These are phyloP conservation scores for Anagyrus pseudococci DNA, from an alignment of 2,888 invertebrate genomes.

Conservation along the genomic window DNA sequence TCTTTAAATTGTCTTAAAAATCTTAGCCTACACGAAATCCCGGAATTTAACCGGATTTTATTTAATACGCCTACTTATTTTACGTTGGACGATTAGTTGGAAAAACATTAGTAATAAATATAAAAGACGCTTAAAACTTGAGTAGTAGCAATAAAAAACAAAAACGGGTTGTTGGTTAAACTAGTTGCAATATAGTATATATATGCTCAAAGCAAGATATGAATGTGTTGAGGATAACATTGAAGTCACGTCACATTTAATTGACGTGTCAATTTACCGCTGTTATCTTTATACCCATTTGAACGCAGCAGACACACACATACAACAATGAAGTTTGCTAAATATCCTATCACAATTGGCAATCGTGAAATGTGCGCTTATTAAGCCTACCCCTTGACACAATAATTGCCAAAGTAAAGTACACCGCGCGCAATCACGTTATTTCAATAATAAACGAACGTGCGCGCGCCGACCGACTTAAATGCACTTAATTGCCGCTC, in stretches of 20 bases:
- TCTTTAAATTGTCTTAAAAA: too few relatives aligned
- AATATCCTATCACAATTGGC: constrained; percentile 19
- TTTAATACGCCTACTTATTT: too few relatives aligned
- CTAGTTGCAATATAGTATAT: constrained; percentile 1
- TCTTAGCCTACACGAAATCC: too few relatives aligned
- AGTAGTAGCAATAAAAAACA: not conserved
- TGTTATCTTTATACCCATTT: constrained; percentile 9
- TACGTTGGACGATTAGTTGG: too few relatives aligned
- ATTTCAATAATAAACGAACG: too few relatives aligned
- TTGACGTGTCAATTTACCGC: constrained; percentile 23
- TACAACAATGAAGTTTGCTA: constrained; percentile 16
- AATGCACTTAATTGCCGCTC: not conserved
- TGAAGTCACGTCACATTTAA: constrained; percentile 27
- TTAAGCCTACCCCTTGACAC: constrained; percentile 7
- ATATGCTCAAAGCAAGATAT: not conserved
- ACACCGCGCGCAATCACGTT: too few relatives aligned
- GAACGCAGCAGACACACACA: too few relatives aligned
- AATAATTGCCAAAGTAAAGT: too few relatives aligned
- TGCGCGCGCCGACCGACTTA: too few relatives aligned
- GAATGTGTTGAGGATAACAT: constrained; percentile 20
- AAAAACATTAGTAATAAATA: too few relatives aligned
- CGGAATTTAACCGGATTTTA: too few relatives aligned
- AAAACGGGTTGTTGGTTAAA: not conserved
- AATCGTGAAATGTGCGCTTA: constrained; percentile 19
- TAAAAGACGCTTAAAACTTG: not conserved